phyloP scores from a whole-genome alignment of 2,797 vertebrate genomes.

The Fistularia tabacaria region DNA sequence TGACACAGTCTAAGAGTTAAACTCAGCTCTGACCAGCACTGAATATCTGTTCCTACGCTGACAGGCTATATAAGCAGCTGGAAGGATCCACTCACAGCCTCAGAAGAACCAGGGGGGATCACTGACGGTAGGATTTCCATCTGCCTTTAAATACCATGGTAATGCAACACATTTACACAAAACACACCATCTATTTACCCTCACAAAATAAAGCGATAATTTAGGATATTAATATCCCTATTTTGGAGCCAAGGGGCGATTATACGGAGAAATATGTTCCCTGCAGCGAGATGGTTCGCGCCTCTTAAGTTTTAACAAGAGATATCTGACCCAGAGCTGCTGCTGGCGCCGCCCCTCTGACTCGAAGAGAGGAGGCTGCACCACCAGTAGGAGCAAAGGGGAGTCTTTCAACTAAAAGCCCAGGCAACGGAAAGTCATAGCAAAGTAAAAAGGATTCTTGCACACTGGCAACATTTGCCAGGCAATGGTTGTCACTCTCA shows the following conservation, averaged over 20 bases:
- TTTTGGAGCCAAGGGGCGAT: too few relatives aligned
- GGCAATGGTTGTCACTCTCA: too few relatives aligned
- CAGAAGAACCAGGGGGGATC: not conserved
- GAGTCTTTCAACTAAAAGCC: too few relatives aligned
- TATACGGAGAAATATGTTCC: not conserved
- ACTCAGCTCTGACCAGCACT: conserved; percentile 5
- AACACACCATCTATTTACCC: too few relatives aligned
- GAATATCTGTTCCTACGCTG: conserved; percentile 13
- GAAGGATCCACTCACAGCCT: conserved; percentile 34
- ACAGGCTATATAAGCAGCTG: conserved; percentile 41
- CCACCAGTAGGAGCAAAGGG: too few relatives aligned
- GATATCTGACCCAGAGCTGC: conserved; percentile 56
- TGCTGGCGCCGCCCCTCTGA: conserved; percentile 15
- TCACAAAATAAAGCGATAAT: too few relatives aligned
- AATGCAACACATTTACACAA: too few relatives aligned
- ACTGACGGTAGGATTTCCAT: not conserved
- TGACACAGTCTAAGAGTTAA: rapidly evolving
- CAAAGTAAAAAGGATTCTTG: too few relatives aligned
- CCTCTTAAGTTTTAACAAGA: conserved; percentile 45
- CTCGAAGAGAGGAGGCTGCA: too few relatives aligned
- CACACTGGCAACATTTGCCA: too few relatives aligned
- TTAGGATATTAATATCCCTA: too few relatives aligned
- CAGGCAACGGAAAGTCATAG: too few relatives aligned
- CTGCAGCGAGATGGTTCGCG: conserved; percentile 35
- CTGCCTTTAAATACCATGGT: not conserved